Percentiles rank a stretch among this genome's conserved stretches.
Conservation (phyloP, 2,888 invertebrate species). For the Drosophila melanosoma region DNA sequence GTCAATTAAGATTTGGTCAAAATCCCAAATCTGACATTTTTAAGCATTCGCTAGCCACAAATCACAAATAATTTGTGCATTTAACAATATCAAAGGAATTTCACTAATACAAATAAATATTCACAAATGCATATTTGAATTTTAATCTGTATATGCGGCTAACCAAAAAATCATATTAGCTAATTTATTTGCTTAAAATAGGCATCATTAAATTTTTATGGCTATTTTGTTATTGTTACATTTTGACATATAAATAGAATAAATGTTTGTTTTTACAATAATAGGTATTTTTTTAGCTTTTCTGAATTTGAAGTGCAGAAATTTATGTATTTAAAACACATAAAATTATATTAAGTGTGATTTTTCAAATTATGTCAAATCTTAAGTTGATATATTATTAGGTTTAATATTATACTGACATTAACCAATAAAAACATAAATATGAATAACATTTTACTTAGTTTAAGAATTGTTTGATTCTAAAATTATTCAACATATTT, state of each 20-base stretch:
- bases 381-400: background rate
- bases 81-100: conserved; percentile 46
- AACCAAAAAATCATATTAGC: conserved; percentile 67
- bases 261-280: conserved; percentile 9
- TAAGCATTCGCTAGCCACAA: conserved; percentile 50
- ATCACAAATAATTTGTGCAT: conserved; percentile 59
- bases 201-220: conserved; percentile 49
- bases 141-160: conserved; percentile 66
- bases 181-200: conserved; percentile 57
- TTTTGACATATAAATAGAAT: conserved; percentile 23
- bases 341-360: background rate
- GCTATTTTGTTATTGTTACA: conserved; percentile 29
- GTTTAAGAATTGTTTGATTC: background rate
- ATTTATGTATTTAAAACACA: background rate
- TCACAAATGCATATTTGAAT: conserved; percentile 33
- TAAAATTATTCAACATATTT: background rate
- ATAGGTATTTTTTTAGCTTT: background rate
- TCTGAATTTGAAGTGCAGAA: background rate
- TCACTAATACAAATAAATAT: conserved; percentile 17
- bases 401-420: too few species aligned
- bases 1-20: conserved; percentile 21
- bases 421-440: too few species aligned
- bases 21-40: conserved; percentile 19
- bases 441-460: background rate
- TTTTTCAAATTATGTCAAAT: background rate